A percentile compares a stretch with the other conserved stretches of the same genome.
Evolutionary conservation across 2,888 invertebrate species (phyloP).

Genomic region (Caenorhabditis doughertyi): DNA sequence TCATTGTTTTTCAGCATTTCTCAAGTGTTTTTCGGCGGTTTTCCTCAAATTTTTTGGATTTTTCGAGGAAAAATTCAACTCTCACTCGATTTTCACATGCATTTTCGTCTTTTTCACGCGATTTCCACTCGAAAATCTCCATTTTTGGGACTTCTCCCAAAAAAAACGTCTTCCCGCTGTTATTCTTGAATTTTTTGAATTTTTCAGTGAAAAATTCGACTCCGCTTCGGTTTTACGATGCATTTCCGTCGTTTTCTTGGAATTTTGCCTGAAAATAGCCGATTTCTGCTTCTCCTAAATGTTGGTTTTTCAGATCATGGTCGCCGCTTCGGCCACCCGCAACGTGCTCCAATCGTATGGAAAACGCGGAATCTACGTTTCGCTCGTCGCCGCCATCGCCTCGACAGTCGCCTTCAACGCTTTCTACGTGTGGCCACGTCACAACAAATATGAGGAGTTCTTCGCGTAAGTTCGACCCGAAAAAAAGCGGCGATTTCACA

Average conservation of each 20-base stretch:
- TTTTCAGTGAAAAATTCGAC: too few relatives aligned
- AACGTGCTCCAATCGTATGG: conserved; percentile 76
- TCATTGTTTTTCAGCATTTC: too few relatives aligned
- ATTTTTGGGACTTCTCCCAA: too few relatives aligned
- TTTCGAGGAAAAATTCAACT: too few relatives aligned
- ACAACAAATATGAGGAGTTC: conserved; percentile 75
- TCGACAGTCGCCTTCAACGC: conserved; percentile 74
- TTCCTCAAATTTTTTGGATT: too few relatives aligned
- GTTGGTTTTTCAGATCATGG: conserved; percentile 46
- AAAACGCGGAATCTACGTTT: conserved; percentile 67
- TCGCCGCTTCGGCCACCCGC: conserved; percentile 72
- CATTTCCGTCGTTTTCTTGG: neutral
- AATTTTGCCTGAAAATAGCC: neutral
- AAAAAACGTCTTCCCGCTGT: too few relatives aligned
- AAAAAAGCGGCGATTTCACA: neutral
- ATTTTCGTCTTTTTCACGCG: too few relatives aligned
- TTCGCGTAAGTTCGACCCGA: conserved; percentile 69
- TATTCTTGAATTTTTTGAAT: too few relatives aligned
- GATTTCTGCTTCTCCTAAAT: neutral
- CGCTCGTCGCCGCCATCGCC: conserved; percentile 67
- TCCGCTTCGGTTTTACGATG: neutral
- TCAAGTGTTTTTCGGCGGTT: too few relatives aligned
- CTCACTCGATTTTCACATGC: too few relatives aligned
- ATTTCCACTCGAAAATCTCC: too few relatives aligned
- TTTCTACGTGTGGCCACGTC: conserved; percentile 78